These are phyloP conservation scores for Pseudobourletiella spinata DNA, from an alignment of 1,140 invertebrate species.

Conservation along the genomic window DNA sequence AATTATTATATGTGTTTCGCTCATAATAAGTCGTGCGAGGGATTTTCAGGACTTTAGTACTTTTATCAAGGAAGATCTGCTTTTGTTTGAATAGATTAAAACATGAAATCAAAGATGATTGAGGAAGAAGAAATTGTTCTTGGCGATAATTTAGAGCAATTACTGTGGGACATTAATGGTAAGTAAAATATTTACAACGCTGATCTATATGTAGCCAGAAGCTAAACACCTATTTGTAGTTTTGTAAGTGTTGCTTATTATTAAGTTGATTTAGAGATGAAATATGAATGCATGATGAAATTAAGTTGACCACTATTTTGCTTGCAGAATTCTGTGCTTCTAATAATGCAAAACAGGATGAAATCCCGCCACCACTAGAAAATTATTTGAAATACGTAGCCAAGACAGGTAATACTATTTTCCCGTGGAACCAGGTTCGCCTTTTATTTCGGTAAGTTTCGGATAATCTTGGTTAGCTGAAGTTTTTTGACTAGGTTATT, in stretches of 20 bases:
- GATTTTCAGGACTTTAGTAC: too few species aligned
- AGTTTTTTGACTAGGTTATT: not conserved
- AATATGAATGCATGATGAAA: too few species aligned
- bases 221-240: not conserved
- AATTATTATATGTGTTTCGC: too few species aligned
- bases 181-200: not conserved
- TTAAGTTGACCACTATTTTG: not conserved
- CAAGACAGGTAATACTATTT: slow-evolving; percentile 85
- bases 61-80: too few species aligned
- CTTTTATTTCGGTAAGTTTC: slow-evolving; percentile 56
- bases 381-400: slow-evolving; percentile 84
- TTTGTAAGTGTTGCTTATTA: too few species aligned
- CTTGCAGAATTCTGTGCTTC: slow-evolving; percentile 20
- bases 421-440: slow-evolving; percentile 82
- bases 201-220: not conserved
- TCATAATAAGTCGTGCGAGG: too few species aligned
- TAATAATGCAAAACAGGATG: slow-evolving; percentile 31
- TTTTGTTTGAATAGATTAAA: too few species aligned
- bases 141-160: slow-evolving; percentile 28
- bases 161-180: slow-evolving; percentile 32
- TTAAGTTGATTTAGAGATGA: too few species aligned
- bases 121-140: slow-evolving; percentile 18
- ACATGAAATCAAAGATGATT: slow-evolving; percentile 30
- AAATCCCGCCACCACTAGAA: slow-evolving; percentile 79
- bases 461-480: not conserved